Conservation (phyloP, 2,797 vertebrate species). For the Mus spretus region DNA sequence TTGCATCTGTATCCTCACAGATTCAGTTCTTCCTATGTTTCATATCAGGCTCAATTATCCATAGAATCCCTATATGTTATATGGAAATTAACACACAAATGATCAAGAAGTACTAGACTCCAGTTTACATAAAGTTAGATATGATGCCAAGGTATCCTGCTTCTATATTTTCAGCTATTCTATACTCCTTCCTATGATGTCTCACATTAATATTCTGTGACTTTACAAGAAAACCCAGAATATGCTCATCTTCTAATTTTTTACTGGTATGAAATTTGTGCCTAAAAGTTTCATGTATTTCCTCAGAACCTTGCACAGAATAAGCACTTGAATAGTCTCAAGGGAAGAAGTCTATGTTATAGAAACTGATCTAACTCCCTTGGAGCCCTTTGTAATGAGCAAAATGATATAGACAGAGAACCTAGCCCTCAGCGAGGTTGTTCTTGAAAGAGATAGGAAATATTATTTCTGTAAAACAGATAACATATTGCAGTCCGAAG, state of each 20-base stretch:
- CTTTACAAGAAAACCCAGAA: constrained; percentile 32
- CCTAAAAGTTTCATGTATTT: constrained; percentile 45
- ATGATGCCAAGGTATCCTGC: background rate
- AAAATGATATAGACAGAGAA: constrained; percentile 5
- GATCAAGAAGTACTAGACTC: constrained; percentile 56
- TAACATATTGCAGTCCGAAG: background rate
- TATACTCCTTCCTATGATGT: background rate
- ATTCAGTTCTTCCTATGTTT: constrained; percentile 11
- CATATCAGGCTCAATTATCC: background rate
- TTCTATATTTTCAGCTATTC: constrained; percentile 49
- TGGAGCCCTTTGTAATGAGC: background rate
- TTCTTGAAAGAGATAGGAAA: constrained; percentile 46
- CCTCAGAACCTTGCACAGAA: background rate
- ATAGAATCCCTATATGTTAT: background rate
- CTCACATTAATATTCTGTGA: background rate
- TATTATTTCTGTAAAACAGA: constrained; percentile 38
- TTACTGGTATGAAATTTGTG: constrained; percentile 24
- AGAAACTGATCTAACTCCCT: background rate
- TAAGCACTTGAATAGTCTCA: background rate
- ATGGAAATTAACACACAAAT: constrained; percentile 54
- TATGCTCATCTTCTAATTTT: constrained; percentile 3
- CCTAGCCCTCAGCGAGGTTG: constrained; percentile 19
- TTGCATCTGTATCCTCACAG: constrained; percentile 37
- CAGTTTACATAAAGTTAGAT: constrained; percentile 36
- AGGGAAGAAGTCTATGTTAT: constrained; percentile 54